These are phyloP conservation scores for Achlya flavicornis DNA, from an alignment of 2,888 invertebrate species.

Conservation along the genomic window DNA sequence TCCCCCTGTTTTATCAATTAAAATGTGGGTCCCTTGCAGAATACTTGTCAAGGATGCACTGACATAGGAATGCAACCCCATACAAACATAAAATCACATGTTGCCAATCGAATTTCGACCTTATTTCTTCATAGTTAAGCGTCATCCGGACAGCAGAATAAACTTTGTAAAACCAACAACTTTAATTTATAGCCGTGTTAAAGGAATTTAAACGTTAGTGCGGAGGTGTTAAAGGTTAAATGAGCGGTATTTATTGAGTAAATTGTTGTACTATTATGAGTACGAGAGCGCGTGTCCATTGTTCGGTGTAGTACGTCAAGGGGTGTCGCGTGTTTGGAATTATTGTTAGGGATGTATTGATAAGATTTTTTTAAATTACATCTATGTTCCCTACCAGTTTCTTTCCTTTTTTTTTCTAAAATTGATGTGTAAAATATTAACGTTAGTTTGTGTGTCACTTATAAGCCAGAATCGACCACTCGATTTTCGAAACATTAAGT, in stretches of 20 bases:
- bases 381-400: neutral
- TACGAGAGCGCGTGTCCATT: slow-evolving; percentile 53
- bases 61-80: slow-evolving; percentile 47
- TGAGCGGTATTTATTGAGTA: slow-evolving; percentile 44
- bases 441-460: no score
- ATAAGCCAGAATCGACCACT: no score
- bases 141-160: slow-evolving; percentile 16
- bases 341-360: slow-evolving; percentile 19
- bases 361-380: slow-evolving; percentile 15
- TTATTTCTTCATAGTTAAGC: slow-evolving; percentile 24
- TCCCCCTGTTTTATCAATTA: slow-evolving; percentile 70
- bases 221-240: slow-evolving; percentile 56
- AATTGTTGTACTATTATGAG: slow-evolving; percentile 49
- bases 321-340: slow-evolving; percentile 23
- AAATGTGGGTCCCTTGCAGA: slow-evolving; percentile 53
- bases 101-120: slow-evolving; percentile 27
- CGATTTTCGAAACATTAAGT: no score
- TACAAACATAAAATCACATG: slow-evolving; percentile 15
- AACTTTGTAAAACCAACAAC: slow-evolving; percentile 29
- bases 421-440: no score
- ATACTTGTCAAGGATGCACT: slow-evolving; percentile 42
- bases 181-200: slow-evolving; percentile 41
- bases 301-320: slow-evolving; percentile 37
- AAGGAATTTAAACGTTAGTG: slow-evolving; percentile 59
- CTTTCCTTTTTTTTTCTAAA: no score